These are phyloP conservation scores for Halictus quadricinctus DNA, from an alignment of 2,888 invertebrate species.

Conservation along the genomic window DNA sequence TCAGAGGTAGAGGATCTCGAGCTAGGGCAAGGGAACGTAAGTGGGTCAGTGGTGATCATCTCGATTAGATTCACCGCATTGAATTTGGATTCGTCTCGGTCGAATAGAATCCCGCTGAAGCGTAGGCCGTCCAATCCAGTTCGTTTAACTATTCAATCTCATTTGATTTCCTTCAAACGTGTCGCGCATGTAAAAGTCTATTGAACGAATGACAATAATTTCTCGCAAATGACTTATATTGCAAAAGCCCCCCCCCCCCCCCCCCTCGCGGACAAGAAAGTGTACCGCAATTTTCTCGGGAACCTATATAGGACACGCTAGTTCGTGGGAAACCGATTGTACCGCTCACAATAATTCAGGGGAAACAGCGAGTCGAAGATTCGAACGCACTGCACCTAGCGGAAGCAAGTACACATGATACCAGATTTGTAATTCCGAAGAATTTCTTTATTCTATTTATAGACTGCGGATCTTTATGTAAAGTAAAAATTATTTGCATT, in stretches of 20 bases:
- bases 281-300: conserved; percentile 26
- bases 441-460: background rate
- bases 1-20: background rate
- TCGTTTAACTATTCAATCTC: conserved; percentile 54
- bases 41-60: conserved; percentile 71
- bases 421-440: background rate
- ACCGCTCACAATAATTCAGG: conserved; percentile 1
- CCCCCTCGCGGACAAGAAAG: conserved; percentile 16
- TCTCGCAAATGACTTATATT: conserved; percentile 25
- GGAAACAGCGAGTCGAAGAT: background rate
- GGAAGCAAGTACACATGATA: background rate
- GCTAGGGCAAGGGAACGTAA: conserved; percentile 47
- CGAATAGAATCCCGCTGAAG: conserved; percentile 51
- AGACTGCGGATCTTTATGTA: too few species aligned
- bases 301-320: conserved; percentile 1
- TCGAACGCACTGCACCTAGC: background rate
- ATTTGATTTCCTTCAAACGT: conserved; percentile 61
- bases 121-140: conserved; percentile 38
- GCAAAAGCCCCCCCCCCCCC: background rate
- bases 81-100: conserved; percentile 66
- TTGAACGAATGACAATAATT: conserved; percentile 49
- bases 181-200: conserved; percentile 50
- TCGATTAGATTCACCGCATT: conserved; percentile 71
- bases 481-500: too few species aligned
- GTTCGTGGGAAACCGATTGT: background rate